Base-by-base conservation (phyloP, 2,797 vertebrate species). In the Cirrhinus molitorella region DNA sequence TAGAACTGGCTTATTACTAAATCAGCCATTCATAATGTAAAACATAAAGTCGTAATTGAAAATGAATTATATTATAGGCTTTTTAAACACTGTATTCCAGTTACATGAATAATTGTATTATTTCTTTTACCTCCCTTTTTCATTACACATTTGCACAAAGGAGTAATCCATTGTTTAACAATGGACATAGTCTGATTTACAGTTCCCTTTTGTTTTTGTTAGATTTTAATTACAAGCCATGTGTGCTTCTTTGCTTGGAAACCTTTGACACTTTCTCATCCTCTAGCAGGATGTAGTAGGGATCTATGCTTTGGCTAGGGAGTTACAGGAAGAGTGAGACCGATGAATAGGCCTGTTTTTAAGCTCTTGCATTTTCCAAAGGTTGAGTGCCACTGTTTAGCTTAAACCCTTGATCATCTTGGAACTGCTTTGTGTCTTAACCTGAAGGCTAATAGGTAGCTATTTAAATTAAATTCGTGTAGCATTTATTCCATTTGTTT, bases 311-410 rank as follows among this genome's bases (percentile, higher is more conserved):
- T 23, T 83, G 12, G 47, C 55, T 49, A 61, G 57, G 61, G 63
- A 76, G 31, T 83, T 71, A 47, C 53, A 77, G 71, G 81, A 84
- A 81, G 57, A 40, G 28, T 57, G 65, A 83, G 81, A 70, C 65
- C 77, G 72, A 84, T 84, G 65, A 77, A 74, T 67, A 71, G 78
- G 19, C 77, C 77, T 81, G 81, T 80, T 86, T 83, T 80, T 37
- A 40, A 57, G 23, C 78, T 57, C 5, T 72, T 25, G n/a, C 11
- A 21, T 13, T 74, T 4, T 19, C 49, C 23, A 55, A 43, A 19
- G 10, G 5, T 83, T 49, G 10, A 16, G 53, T 61, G 65, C 34
- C 2, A 43, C 34, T 76, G 49, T 57, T 76, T 83, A 21, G 31
- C 31, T 81, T 81, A 63, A 28, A 49, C 63, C 16, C 13, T 40